Evolutionary conservation across 2,888 invertebrate genomes (phyloP).

Genomic region (Drosophila paramelanica): DNA sequence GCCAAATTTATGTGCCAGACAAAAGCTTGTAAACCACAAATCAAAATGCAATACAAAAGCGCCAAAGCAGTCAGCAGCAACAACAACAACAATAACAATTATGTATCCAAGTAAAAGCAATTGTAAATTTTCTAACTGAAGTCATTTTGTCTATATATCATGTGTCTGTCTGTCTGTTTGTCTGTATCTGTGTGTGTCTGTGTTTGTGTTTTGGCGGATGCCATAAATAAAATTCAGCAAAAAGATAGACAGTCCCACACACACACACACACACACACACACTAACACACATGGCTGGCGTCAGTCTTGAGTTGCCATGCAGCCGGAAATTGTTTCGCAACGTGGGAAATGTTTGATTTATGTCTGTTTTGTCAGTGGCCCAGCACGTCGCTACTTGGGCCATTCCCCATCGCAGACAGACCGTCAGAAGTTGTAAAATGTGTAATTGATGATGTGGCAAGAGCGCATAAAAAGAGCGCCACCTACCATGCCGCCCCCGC

Average conservation of each 20-base stretch:
- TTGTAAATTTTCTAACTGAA: conserved; percentile 80
- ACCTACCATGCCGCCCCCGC: neutral
- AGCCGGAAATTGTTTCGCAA: conserved; percentile 78
- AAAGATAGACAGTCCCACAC: conserved; percentile 67
- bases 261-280: conserved; percentile 26
- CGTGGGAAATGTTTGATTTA: conserved; percentile 81
- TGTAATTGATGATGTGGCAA: conserved; percentile 80
- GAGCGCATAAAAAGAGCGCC: conserved; percentile 59
- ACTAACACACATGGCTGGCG: neutral
- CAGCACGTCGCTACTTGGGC: conserved; percentile 43
- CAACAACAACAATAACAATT: conserved; percentile 58
- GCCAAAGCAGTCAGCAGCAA: conserved; percentile 48
- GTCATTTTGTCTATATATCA: conserved; percentile 78
- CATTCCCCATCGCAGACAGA: conserved; percentile 3
- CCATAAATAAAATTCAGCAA: conserved; percentile 78
- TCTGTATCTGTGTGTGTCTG: conserved; percentile 25
- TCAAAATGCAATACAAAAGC: conserved; percentile 76
- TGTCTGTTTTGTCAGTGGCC: conserved; percentile 75
- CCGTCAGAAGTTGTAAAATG: conserved; percentile 76
- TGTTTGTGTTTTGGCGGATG: conserved; percentile 65
- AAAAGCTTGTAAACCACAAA: conserved; percentile 75
- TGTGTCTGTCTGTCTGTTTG: conserved; percentile 43
- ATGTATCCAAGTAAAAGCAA: conserved; percentile 77
- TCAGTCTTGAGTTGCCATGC: conserved; percentile 69
- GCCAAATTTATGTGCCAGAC: conserved; percentile 72